A percentile compares a stretch with the other conserved stretches of the same genome.
Evolutionary conservation across 2,113 vertebrate species (phyloP).

Genomic region (Erythrocercus mccallii): DNA sequence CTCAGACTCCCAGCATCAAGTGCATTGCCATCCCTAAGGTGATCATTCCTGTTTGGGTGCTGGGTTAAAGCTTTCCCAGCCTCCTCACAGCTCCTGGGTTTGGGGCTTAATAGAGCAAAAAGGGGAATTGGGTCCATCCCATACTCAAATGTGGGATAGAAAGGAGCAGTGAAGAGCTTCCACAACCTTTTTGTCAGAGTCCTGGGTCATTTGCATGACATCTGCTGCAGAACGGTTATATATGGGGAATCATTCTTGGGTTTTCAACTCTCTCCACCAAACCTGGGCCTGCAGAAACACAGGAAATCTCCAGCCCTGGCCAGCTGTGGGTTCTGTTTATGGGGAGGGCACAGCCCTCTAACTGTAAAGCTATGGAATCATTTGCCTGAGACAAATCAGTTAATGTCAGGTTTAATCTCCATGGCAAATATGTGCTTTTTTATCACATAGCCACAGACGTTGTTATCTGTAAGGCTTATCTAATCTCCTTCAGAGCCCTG

Average conservation of each 20-base stretch:
- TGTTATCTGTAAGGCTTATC: neutral
- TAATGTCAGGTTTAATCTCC: slow-evolving; percentile 1
- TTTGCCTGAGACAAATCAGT: neutral
- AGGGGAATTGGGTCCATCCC: neutral
- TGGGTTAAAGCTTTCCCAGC: neutral
- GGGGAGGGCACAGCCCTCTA: neutral
- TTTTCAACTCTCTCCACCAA: neutral
- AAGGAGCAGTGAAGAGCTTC: neutral
- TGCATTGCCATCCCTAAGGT: neutral
- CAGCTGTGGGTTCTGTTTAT: neutral
- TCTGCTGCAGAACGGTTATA: neutral
- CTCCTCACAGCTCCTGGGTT: neutral
- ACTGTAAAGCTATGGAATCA: neutral
- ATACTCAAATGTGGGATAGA: neutral
- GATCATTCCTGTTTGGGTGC: neutral
- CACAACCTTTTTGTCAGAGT: neutral
- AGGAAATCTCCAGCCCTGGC: neutral
- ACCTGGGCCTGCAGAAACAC: neutral
- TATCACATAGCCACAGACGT: slow-evolving; percentile 18
- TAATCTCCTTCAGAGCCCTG: slow-evolving; percentile 13
- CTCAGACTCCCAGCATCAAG: neutral
- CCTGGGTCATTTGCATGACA: neutral
- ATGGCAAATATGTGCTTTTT: neutral
- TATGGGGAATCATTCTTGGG: neutral
- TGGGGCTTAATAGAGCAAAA: neutral